Evolutionary conservation across 2,113 vertebrate genomes (phyloP), one percentile per base, ranked within the genome.

Genomic region (Brachypodius melanocephalos): DNA sequence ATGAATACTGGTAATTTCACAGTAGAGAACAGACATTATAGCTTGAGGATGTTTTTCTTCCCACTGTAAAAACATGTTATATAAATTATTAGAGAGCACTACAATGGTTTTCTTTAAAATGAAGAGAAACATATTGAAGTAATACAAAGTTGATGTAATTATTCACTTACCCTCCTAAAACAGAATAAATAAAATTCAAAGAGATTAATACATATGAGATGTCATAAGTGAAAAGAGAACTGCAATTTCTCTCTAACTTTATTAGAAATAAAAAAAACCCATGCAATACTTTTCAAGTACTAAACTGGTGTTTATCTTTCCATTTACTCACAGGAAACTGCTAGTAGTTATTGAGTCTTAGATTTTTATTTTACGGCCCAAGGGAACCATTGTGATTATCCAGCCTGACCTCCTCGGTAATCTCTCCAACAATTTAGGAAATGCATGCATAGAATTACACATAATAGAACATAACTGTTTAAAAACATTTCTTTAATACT

Each of bases 21-120:
- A 95, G 95, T 61, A 96, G 87, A 93, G 81, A 97, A 96, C 88
- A 90, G 95, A 92, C 83, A 90, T 92, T 96, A 94, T 89, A 97
- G 94, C 95, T 96, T 83, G 84, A 96, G 95, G 91, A 93, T 95
- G 87, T 97, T 92, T 94, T 92, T 76, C 67, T 86, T 93, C 88
- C 68, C 74, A 77, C 87, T 80, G 22, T 78, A 95, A 91, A 89
- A 92, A 46, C 69, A 82, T 68, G 79, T 92, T 96, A 96, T 86
- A 45, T 81, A 94, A 93, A 96, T 94, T 3, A 94, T 84, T 86
- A 96, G 59, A 49, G 34, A 91, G 84, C 52, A 95, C 94, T 93
- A 85, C 84, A 95, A 65, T 85, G 55, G 75, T 89, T 96, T 97
- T 95, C 94, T 97, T 92, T 40, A 92, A 54, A 95, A 96, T 94